A percentile compares a stretch with the other conserved stretches of the same genome.
Evolutionary conservation across 2,113 vertebrate species (phyloP).

Genomic region (Gavialis gangeticus): DNA sequence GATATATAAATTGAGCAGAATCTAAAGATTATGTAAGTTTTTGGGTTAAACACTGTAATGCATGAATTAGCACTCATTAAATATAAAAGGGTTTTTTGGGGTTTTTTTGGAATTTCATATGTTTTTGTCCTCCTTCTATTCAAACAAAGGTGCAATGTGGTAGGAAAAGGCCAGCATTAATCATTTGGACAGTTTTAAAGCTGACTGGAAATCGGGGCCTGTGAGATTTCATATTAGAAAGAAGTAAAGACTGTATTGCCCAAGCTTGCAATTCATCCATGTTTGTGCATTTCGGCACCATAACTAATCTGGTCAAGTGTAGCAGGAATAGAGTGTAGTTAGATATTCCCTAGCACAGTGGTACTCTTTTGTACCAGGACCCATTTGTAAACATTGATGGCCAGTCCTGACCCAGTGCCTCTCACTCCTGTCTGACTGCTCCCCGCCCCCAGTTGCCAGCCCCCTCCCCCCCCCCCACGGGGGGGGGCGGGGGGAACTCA

Average conservation of each 20-base stretch:
- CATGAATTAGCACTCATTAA: background rate
- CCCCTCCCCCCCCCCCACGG: too few relatives aligned
- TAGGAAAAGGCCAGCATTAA: background rate
- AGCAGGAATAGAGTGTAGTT: background rate
- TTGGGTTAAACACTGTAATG: background rate
- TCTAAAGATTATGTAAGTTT: background rate
- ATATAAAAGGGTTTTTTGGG: background rate
- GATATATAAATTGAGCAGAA: background rate
- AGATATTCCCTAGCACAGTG: background rate
- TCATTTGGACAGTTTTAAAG: background rate
- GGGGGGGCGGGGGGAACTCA: too few relatives aligned
- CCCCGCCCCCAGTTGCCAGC: too few relatives aligned
- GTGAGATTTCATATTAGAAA: background rate
- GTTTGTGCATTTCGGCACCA: background rate
- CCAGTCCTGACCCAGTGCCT: too few relatives aligned
- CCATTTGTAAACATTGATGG: too few relatives aligned
- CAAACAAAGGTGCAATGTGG: background rate
- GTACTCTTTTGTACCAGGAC: too few relatives aligned
- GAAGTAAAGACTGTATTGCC: background rate
- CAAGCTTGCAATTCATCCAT: background rate
- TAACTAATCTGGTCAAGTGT: background rate
- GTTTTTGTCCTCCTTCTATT: background rate
- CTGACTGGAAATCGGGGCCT: background rate
- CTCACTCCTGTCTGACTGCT: too few relatives aligned
- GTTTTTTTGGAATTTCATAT: background rate